These are phyloP conservation scores for Parotocinclus haroldoi DNA, from an alignment of 2,797 vertebrate genomes.

Conservation along the genomic window DNA sequence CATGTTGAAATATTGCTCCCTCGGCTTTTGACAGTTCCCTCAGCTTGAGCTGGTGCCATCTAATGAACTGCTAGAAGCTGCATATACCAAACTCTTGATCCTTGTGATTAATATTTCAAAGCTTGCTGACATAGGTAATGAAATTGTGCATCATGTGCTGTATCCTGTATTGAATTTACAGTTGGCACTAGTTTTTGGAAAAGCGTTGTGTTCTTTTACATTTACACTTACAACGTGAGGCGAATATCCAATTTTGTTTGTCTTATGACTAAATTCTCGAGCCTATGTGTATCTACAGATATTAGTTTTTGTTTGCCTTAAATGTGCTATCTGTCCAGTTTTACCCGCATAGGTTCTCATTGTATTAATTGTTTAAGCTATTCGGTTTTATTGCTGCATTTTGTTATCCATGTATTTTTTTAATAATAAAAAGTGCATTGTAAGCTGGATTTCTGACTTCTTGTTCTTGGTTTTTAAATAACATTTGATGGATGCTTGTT, in stretches of 20 bases:
- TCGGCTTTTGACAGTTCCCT: constrained; percentile 1
- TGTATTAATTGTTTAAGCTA: constrained; percentile 56
- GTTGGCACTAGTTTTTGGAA: too few species aligned
- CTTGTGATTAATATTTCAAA: constrained; percentile 10
- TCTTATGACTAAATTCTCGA: constrained; percentile 50
- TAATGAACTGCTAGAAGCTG: constrained; percentile 3
- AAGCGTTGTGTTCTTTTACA: too few species aligned
- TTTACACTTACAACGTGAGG: too few species aligned
- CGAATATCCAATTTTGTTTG: constrained; percentile 6
- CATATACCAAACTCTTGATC: constrained; percentile 27
- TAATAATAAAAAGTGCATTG: constrained; percentile 63
- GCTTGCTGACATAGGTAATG: not conserved
- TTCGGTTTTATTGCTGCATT: constrained; percentile 61
- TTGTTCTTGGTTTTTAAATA: too few species aligned
- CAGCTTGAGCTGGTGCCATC: constrained; percentile 1
- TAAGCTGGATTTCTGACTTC: constrained; percentile 19
- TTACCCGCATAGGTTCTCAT: constrained; percentile 53
- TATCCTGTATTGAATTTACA: not conserved
- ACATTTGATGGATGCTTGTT: too few species aligned
- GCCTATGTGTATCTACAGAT: constrained; percentile 48
- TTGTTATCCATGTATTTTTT: constrained; percentile 65
- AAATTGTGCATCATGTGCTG: not conserved
- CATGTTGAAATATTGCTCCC: constrained; percentile 6
- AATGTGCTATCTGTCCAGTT: constrained; percentile 46
- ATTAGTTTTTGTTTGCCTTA: constrained; percentile 28